Evolutionary conservation across 2,113 vertebrate genomes (phyloP).

Genomic region (Poecilia latipinna): DNA sequence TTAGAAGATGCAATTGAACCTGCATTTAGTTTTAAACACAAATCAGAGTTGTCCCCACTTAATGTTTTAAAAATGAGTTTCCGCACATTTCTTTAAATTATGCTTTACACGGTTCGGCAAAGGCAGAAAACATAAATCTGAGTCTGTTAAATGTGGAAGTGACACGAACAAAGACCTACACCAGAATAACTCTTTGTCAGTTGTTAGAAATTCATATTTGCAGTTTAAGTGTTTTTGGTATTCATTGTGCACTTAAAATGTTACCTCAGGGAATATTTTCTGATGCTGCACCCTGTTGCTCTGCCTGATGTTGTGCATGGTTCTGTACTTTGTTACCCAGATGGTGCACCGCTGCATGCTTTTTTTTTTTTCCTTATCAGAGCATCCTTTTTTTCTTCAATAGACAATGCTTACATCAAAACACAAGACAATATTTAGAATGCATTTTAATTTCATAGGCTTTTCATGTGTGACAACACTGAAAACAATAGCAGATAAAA

Average conservation of each 20-base stretch:
- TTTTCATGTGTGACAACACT: constrained; percentile 39
- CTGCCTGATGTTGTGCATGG: constrained; percentile 53
- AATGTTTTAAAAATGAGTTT: background rate
- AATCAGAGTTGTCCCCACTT: background rate
- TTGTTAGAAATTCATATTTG: constrained; percentile 25
- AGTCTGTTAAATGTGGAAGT: constrained; percentile 19
- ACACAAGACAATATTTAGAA: constrained; percentile 48
- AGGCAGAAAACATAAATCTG: constrained; percentile 16
- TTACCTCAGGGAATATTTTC: constrained; percentile 36
- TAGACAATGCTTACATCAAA: constrained; percentile 30
- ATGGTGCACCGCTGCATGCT: constrained; percentile 64
- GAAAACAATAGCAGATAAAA: constrained; percentile 70
- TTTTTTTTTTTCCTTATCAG: constrained; percentile 48
- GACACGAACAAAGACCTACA: constrained; percentile 12
- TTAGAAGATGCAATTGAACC: background rate
- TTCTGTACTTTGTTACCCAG: constrained; percentile 54
- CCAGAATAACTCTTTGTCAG: constrained; percentile 6
- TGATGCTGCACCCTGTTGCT: constrained; percentile 35
- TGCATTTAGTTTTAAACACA: constrained; percentile 2
- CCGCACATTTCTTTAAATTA: constrained; percentile 8
- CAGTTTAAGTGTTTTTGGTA: constrained; percentile 27
- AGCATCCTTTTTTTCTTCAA: constrained; percentile 22
- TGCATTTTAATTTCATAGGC: constrained; percentile 66
- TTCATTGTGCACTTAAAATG: constrained; percentile 46
- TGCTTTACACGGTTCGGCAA: constrained; percentile 15